Evolutionary conservation across 1,140 invertebrate genomes (phyloP).

Genomic region (Kradibia gibbosae): DNA sequence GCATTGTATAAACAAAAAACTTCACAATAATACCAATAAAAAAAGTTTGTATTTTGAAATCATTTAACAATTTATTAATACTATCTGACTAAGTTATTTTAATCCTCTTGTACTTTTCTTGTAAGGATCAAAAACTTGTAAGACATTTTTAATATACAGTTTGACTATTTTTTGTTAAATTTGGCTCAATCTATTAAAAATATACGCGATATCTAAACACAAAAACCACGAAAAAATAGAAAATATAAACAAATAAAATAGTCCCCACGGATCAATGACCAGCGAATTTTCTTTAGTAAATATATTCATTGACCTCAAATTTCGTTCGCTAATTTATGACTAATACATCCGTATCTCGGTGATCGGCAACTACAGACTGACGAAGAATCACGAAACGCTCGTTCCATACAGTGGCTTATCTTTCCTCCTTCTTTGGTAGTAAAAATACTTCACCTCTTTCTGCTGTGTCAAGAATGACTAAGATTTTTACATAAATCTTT

Average conservation of each 20-base stretch:
- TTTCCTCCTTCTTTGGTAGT: constrained; percentile 24
- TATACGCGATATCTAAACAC: neutral
- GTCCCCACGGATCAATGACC: too few relatives aligned
- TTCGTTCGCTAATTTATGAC: neutral
- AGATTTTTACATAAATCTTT: neutral
- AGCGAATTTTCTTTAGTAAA: neutral
- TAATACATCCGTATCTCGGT: neutral
- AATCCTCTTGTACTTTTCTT: neutral
- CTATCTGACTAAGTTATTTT: neutral
- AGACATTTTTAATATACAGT: too few relatives aligned
- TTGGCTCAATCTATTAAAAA: too few relatives aligned
- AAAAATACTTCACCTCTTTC: neutral
- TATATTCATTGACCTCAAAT: neutral
- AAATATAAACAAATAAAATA: neutral
- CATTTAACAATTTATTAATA: neutral
- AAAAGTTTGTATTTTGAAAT: too few relatives aligned
- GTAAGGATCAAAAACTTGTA: constrained; percentile 27
- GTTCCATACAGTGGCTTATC: constrained; percentile 37
- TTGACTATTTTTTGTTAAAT: too few relatives aligned
- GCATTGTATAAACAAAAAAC: constrained; percentile 17
- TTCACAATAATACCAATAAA: neutral
- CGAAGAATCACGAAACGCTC: neutral
- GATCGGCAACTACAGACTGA: constrained; percentile 40
- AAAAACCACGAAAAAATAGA: neutral
- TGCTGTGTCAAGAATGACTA: constrained; percentile 10